These are phyloP conservation scores for Sycophila texana DNA, from an alignment of 2,888 invertebrate species.

Conservation along the genomic window DNA sequence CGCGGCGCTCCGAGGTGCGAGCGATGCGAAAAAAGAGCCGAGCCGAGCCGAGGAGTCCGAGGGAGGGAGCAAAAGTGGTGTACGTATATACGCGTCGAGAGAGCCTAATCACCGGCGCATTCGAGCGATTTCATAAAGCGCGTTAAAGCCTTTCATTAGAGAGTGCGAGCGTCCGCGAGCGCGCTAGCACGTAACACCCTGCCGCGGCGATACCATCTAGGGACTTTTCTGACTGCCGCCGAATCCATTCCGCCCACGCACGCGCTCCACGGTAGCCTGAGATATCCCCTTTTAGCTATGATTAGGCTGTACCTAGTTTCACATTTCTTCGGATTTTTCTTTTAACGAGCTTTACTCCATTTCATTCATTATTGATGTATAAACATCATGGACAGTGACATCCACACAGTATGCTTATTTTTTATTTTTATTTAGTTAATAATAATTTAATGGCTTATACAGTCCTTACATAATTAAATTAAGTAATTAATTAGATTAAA, in stretches of 20 bases:
- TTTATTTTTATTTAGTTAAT: too few relatives aligned
- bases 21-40: conserved; percentile 2
- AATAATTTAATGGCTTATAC: too few relatives aligned
- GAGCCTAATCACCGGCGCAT: conserved; percentile 43
- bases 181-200: background rate
- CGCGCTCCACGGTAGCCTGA: background rate
- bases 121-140: conserved; percentile 51
- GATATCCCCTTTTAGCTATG: too few relatives aligned
- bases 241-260: conserved; percentile 6
- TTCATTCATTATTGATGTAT: too few relatives aligned
- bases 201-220: background rate
- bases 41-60: background rate
- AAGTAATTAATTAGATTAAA: too few relatives aligned
- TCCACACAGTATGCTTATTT: too few relatives aligned
- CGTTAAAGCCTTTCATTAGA: conserved; percentile 52
- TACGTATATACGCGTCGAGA: background rate
- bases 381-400: too few relatives aligned
- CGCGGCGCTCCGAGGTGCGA: background rate
- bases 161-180: background rate
- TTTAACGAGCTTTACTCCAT: too few relatives aligned
- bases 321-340: too few relatives aligned
- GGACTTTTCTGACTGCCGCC: background rate
- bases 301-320: too few relatives aligned
- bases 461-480: too few relatives aligned
- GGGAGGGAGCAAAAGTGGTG: background rate